Evolutionary conservation across 2,797 vertebrate genomes (phyloP).

Genomic region (Mus minutoides): DNA sequence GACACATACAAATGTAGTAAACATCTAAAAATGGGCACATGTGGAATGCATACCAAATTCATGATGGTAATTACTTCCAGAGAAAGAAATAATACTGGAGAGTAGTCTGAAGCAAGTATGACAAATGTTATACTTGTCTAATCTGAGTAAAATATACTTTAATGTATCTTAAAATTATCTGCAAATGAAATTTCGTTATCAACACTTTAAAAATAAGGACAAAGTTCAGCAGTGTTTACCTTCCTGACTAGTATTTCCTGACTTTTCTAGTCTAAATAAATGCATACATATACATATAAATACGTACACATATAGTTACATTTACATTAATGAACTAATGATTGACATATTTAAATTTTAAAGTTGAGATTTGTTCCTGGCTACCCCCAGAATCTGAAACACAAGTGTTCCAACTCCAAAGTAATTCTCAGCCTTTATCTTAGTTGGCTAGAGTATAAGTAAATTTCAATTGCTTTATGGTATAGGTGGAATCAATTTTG

Average conservation of each 20-base stretch:
- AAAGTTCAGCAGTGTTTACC: slow-evolving; percentile 18
- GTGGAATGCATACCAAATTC: not conserved
- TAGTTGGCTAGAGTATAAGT: not conserved
- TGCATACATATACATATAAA: not conserved
- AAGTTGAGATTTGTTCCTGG: slow-evolving; percentile 32
- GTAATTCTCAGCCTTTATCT: slow-evolving; percentile 32
- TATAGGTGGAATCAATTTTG: slow-evolving; percentile 12
- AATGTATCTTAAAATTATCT: slow-evolving; percentile 30
- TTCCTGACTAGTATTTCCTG: slow-evolving; percentile 40
- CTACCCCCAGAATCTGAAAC: slow-evolving; percentile 19
- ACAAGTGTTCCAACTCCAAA: slow-evolving; percentile 37
- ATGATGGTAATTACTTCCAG: not conserved
- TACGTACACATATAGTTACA: not conserved
- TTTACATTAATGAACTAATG: not conserved
- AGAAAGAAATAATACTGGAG: not conserved
- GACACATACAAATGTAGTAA: not conserved
- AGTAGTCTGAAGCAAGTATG: slow-evolving; percentile 33
- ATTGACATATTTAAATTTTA: slow-evolving; percentile 51
- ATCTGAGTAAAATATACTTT: slow-evolving; percentile 23
- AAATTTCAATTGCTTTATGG: slow-evolving; percentile 51
- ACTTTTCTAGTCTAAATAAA: slow-evolving; percentile 48
- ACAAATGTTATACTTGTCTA: slow-evolving; percentile 51
- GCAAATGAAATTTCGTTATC: slow-evolving; percentile 34
- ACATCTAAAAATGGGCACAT: slow-evolving; percentile 52
- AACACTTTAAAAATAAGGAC: slow-evolving; percentile 42